Conservation (phyloP, 1,140 invertebrate species). For the Caenorhabditis remanei region DNA sequence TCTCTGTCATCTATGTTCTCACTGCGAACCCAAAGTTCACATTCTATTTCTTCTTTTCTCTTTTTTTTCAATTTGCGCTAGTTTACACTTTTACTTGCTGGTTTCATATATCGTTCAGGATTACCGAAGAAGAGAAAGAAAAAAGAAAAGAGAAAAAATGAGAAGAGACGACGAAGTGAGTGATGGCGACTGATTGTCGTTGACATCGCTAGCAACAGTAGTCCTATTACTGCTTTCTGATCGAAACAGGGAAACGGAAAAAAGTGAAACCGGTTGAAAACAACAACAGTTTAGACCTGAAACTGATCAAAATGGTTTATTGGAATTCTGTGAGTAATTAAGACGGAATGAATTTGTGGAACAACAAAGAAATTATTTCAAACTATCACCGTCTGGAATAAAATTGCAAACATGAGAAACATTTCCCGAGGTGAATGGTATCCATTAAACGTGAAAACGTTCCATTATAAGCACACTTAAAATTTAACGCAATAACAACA, state of each 20-base stretch:
- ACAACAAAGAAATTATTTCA: background rate
- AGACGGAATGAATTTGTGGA: background rate
- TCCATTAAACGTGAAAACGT: no score
- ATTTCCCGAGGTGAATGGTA: no score
- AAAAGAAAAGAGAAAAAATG: background rate
- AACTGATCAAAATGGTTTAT: slow-evolving; percentile 19
- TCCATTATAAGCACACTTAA: no score
- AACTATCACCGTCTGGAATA: background rate
- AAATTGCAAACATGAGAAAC: no score
- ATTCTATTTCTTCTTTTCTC: slow-evolving; percentile 8
- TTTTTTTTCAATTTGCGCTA: background rate
- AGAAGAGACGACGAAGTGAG: slow-evolving; percentile 21
- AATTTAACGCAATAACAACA: no score
- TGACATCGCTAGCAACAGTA: slow-evolving; percentile 14
- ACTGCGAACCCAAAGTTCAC: slow-evolving; percentile 47
- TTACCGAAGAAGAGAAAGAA: slow-evolving; percentile 28
- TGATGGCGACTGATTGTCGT: slow-evolving; percentile 53
- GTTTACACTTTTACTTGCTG: slow-evolving; percentile 52
- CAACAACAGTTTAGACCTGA: slow-evolving; percentile 37
- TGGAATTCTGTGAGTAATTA: background rate
- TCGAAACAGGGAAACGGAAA: slow-evolving; percentile 5
- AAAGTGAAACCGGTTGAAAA: slow-evolving; percentile 31
- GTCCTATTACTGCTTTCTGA: slow-evolving; percentile 46
- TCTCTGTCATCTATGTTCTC: slow-evolving; percentile 35
- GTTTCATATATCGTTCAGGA: slow-evolving; percentile 52